These are phyloP conservation scores for Cepphus grylle DNA, from an alignment of 2,113 vertebrate species.

Conservation along the genomic window DNA sequence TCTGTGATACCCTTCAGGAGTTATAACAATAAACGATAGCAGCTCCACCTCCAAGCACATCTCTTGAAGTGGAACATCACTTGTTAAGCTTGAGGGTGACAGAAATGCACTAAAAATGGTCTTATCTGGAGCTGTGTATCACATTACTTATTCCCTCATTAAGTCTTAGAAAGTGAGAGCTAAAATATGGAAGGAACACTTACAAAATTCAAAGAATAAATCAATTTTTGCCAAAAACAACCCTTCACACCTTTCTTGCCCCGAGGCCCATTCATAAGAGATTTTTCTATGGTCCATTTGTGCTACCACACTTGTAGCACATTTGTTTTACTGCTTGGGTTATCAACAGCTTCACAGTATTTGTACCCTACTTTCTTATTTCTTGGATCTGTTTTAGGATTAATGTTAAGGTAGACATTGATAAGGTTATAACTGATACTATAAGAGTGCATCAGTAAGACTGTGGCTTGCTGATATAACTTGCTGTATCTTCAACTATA, in stretches of 20 bases:
- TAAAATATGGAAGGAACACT: not conserved
- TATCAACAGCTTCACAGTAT: not conserved
- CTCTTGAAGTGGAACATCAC: not conserved
- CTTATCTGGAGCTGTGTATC: not conserved
- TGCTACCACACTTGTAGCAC: not conserved
- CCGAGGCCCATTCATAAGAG: not conserved
- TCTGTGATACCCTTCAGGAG: not conserved
- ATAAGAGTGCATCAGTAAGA: not conserved
- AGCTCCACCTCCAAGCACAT: not conserved
- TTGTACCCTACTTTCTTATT: not conserved
- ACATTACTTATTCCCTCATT: not conserved
- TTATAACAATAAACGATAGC: not conserved
- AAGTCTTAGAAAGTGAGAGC: not conserved
- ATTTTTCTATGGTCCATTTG: not conserved
- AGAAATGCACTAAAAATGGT: not conserved
- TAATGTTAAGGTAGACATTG: not conserved
- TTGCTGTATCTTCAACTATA: not conserved
- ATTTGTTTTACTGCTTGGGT: not conserved
- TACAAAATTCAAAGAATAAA: not conserved
- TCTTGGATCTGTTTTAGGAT: not conserved
- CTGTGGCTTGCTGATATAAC: not conserved
- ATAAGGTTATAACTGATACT: not conserved
- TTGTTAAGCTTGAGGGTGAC: not conserved
- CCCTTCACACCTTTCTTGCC: not conserved
- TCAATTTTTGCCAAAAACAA: not conserved